Evolutionary conservation across 2,888 invertebrate genomes (phyloP).

Genomic region (Dinocampus coccinellae): DNA sequence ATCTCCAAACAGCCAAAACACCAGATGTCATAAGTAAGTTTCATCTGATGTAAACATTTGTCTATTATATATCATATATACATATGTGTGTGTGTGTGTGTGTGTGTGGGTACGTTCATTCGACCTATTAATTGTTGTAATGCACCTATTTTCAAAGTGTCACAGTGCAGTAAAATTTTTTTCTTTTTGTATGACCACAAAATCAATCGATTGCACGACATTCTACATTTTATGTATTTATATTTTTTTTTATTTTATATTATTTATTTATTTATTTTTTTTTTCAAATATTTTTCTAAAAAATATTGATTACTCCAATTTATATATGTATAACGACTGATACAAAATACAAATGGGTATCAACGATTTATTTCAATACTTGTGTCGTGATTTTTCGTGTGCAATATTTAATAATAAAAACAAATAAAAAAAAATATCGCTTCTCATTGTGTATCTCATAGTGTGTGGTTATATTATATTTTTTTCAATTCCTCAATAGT

Average conservation of each 20-base stretch:
- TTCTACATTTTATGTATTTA: neutral
- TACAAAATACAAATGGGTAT: neutral
- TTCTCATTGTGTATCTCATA: slow-evolving; percentile 30
- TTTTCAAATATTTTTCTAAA: too few species aligned
- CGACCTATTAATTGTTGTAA: slow-evolving; percentile 7
- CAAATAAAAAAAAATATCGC: neutral
- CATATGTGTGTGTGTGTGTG: neutral
- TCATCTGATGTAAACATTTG: slow-evolving; percentile 1
- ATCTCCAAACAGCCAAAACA: slow-evolving; percentile 82
- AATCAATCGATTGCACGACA: neutral
- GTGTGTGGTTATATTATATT: slow-evolving; percentile 22
- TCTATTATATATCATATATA: neutral
- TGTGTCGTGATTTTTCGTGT: neutral
- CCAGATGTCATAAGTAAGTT: slow-evolving; percentile 76
- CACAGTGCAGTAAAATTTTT: neutral
- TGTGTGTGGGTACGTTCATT: slow-evolving; percentile 8
- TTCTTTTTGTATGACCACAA: neutral
- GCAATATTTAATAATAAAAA: neutral
- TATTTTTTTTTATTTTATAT: neutral
- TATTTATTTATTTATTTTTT: neutral
- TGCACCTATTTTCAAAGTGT: neutral
- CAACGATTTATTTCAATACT: neutral
- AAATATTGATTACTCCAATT: neutral
- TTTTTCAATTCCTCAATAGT: slow-evolving; percentile 29
- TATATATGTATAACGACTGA: neutral